These are phyloP conservation scores for Drosophila leontia DNA, from an alignment of 1,140 invertebrate genomes.

Conservation along the genomic window DNA sequence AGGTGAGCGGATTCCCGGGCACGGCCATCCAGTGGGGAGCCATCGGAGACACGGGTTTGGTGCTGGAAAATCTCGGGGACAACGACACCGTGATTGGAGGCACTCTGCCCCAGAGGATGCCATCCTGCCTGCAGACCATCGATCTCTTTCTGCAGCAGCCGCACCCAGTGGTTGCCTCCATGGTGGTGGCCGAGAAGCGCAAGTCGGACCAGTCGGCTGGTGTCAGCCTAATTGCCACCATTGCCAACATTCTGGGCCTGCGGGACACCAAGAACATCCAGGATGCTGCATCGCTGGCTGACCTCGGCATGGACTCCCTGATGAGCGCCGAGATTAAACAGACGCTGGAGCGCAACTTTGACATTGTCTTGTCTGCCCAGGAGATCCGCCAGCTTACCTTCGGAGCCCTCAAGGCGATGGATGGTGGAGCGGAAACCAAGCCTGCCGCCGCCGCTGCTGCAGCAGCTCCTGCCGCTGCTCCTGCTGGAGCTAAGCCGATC, in stretches of 20 bases:
- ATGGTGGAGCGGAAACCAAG: constrained; percentile 79
- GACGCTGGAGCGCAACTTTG: constrained; percentile 96
- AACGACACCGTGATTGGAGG: constrained; percentile 97
- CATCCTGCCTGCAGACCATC: constrained; percentile 93
- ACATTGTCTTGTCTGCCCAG: constrained; percentile 93
- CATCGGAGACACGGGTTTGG: constrained; percentile 97
- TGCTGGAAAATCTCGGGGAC: constrained; percentile 93
- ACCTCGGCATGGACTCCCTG: constrained; percentile 98
- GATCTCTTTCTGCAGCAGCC: constrained; percentile 95
- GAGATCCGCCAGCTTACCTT: constrained; percentile 95
- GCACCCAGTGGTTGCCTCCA: constrained; percentile 93
- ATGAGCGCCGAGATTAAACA: constrained; percentile 99
- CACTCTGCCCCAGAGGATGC: constrained; percentile 96
- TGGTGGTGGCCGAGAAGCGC: constrained; percentile 92
- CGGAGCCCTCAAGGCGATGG: constrained; percentile 89
- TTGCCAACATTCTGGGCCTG: constrained; percentile 93
- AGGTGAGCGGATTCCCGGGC: constrained; percentile 91
- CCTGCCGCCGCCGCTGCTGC: constrained; percentile 50
- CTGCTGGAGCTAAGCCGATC: neutral
- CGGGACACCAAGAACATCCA: constrained; percentile 93
- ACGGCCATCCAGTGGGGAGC: constrained; percentile 99
- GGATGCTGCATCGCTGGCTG: constrained; percentile 91
- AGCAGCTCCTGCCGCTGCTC: constrained; percentile 30
- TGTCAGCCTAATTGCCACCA: constrained; percentile 89
- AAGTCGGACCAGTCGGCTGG: constrained; percentile 86